These are phyloP conservation scores for Agrilus mali DNA, from an alignment of 2,888 invertebrate species.

Conservation along the genomic window DNA sequence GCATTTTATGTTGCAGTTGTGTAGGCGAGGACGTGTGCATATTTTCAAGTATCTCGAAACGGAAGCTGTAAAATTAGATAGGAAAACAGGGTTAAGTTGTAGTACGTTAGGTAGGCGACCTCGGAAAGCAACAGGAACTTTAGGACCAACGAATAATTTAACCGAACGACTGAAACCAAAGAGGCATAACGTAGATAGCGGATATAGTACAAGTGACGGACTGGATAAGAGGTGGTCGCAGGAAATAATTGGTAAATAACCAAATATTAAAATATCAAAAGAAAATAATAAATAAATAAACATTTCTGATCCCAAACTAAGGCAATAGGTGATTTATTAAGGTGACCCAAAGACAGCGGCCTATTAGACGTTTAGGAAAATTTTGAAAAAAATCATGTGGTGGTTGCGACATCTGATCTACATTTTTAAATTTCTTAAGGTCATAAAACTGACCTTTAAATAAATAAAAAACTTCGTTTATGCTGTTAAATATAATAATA, in stretches of 20 bases:
- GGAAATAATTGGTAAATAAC: slow-evolving; percentile 43
- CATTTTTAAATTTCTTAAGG: too few species aligned
- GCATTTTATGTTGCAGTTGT: slow-evolving; percentile 46
- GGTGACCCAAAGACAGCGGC: too few species aligned
- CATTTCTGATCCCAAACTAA: too few species aligned
- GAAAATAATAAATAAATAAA: background rate
- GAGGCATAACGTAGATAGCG: slow-evolving; percentile 75
- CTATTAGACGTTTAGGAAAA: too few species aligned
- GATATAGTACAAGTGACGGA: slow-evolving; percentile 78
- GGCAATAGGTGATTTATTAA: too few species aligned
- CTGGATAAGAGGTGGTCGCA: slow-evolving; percentile 77
- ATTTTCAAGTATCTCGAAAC: slow-evolving; percentile 90
- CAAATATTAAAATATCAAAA: background rate
- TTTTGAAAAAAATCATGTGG: too few species aligned
- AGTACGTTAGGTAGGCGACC: slow-evolving; percentile 39
- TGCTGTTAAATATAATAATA: too few species aligned
- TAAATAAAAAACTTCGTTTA: too few species aligned
- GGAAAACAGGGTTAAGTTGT: slow-evolving; percentile 34
- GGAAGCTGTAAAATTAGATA: slow-evolving; percentile 64
- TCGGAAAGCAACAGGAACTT: slow-evolving; percentile 30
- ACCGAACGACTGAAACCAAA: slow-evolving; percentile 39
- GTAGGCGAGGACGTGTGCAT: slow-evolving; percentile 85
- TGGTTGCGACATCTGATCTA: too few species aligned
- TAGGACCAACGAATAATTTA: slow-evolving; percentile 27
- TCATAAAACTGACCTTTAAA: too few species aligned